Percentiles rank a stretch among this genome's conserved stretches.
Evolutionary conservation across 2,113 vertebrate species (phyloP).

Genomic region (Ahaetulla prasina): DNA sequence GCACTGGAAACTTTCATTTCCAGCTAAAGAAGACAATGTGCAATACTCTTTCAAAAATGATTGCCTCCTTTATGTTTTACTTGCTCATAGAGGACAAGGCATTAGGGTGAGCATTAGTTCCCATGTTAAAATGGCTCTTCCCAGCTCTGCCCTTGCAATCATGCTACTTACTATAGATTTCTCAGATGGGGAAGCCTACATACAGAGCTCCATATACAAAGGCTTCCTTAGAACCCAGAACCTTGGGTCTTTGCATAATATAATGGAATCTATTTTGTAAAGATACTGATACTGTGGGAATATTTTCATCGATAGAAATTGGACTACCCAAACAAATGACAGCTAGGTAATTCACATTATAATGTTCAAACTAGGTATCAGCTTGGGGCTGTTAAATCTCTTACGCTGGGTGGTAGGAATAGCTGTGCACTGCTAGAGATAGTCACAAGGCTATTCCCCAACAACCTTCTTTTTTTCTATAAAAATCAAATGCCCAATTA

Average conservation of each 20-base stretch:
- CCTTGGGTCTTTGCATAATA: background rate
- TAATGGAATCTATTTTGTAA: background rate
- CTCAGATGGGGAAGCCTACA: background rate
- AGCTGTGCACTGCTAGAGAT: background rate
- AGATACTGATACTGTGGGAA: background rate
- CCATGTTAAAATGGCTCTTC: background rate
- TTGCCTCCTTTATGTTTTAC: background rate
- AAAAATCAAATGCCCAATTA: background rate
- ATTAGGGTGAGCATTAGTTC: background rate
- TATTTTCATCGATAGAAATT: background rate
- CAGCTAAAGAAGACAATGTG: background rate
- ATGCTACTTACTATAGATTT: background rate
- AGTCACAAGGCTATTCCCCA: background rate
- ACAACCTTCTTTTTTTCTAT: background rate
- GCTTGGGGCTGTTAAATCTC: background rate
- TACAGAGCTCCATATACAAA: background rate
- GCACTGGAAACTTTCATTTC: background rate
- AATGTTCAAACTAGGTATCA: background rate
- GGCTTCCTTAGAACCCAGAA: background rate
- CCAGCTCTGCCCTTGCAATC: background rate
- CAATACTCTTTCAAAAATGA: background rate
- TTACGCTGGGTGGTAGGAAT: background rate
- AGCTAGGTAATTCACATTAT: background rate
- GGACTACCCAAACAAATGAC: background rate
- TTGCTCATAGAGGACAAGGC: background rate